Base-by-base conservation (phyloP, 1,140 invertebrate species). In the Lasioglossum albipes region DNA sequence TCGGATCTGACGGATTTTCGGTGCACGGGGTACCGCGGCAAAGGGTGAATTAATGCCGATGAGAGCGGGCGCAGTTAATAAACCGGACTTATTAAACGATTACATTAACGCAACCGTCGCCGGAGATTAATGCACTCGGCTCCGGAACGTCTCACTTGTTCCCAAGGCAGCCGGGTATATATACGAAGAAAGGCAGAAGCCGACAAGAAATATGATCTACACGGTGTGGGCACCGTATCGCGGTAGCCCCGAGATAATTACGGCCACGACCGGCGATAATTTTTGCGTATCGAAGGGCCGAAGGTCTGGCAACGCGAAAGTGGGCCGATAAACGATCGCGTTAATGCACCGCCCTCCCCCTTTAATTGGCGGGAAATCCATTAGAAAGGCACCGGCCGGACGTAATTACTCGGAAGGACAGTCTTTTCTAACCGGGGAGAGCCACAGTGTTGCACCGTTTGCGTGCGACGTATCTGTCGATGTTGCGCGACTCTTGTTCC, bases 51-150 rank as follows among this genome's bases (percentile, higher is more conserved):
- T 87, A 82, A 88, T 87, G 84, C 82, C 75, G 73, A 87, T 84
- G 84, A 82, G 83, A 88, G 85, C 79, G 67, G 77, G 74, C 79
- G 83, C 83, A 85, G 87, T 90, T 90, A 90, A 91, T 91, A 91
- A 89, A 91, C 81, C 86, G 88, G 88, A 92, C 87, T 91, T 91
- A 92, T 91, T 91, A 91, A 92, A 91, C 89, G 89, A 91, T 91
- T 89, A 87, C 87, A 89, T 91, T 90, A 89, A 88, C 86, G 77
- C 81, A 84, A 82, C 88, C 89, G 86, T 90, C 88, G 84, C 75
- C 75, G 78, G 84, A 91, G 90, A 92, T 91, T 92, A 91, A 92
- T 90, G 81, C 79, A 85, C 86, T 86, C 66, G 83, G 85, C 65
- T 71, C 31, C 69, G 74, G 85, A 80, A 87, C 84, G 79, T 88